These are phyloP conservation scores for Heliocidaris tuberculata DNA, from an alignment of 35 echinoderm and acorn worm genomes.

Conservation along the genomic window DNA sequence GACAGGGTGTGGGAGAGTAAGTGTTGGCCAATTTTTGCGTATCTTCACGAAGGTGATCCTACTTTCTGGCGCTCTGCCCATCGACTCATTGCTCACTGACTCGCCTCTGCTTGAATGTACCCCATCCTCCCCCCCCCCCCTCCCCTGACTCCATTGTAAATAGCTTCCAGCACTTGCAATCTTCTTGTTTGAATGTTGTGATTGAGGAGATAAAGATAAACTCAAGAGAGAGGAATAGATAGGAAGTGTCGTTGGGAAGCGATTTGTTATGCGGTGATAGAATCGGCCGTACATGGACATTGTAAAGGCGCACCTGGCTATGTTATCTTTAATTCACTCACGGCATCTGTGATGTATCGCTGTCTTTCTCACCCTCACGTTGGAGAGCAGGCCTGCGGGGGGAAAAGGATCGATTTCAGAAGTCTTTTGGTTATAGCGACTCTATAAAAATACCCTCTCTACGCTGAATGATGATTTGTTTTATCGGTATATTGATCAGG, in stretches of 20 bases:
- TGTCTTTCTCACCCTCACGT: background rate
- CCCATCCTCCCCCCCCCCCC: background rate
- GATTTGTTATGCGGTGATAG: background rate
- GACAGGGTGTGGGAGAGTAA: background rate
- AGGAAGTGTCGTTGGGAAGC: constrained; percentile 16
- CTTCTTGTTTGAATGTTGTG: background rate
- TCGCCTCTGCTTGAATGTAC: background rate
- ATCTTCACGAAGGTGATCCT: background rate
- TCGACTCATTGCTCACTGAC: background rate
- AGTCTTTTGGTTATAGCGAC: background rate
- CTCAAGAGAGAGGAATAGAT: background rate
- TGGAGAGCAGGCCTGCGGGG: background rate
- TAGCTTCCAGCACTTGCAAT: background rate
- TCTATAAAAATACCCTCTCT: background rate
- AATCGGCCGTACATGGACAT: background rate
- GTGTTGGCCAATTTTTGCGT: background rate
- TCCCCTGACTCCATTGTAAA: background rate
- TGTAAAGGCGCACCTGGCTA: background rate
- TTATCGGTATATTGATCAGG: constrained; percentile 3
- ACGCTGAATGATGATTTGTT: background rate
- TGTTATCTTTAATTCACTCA: background rate
- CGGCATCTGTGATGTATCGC: constrained; percentile 8
- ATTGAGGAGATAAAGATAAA: background rate
- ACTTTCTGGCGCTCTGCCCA: background rate
- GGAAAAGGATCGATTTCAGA: background rate